These are phyloP conservation scores for Tichodroma muraria DNA, from an alignment of 2,113 vertebrate species.

Conservation along the genomic window DNA sequence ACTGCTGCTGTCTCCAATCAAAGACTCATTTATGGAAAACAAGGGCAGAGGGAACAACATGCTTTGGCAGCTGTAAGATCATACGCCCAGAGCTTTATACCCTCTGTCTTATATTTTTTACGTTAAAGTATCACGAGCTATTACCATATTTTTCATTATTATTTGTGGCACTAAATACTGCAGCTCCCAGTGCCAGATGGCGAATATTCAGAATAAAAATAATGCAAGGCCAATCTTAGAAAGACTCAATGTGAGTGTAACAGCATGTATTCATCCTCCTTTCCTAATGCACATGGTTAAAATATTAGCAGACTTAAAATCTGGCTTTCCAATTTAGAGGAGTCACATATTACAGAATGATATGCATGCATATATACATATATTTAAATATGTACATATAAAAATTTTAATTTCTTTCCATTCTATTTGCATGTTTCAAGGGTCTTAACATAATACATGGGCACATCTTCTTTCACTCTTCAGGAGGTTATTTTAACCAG, in stretches of 20 bases:
- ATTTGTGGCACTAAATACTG: constrained; percentile 52
- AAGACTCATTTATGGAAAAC: constrained; percentile 44
- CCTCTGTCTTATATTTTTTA: constrained; percentile 49
- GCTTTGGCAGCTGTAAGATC: constrained; percentile 38
- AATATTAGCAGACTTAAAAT: constrained; percentile 46
- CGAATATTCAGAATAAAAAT: constrained; percentile 57
- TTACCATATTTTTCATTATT: constrained; percentile 59
- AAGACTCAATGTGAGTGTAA: constrained; percentile 18
- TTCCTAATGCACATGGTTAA: constrained; percentile 3
- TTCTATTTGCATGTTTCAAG: background rate
- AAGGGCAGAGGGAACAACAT: constrained; percentile 40
- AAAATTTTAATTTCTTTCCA: background rate
- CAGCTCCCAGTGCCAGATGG: constrained; percentile 47
- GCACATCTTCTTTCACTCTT: background rate
- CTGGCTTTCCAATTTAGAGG: constrained; percentile 8
- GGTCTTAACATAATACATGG: background rate
- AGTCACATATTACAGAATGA: background rate
- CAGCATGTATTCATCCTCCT: constrained; percentile 39
- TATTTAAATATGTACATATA: background rate
- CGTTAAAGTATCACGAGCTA: constrained; percentile 31
- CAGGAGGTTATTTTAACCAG: background rate
- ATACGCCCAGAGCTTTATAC: constrained; percentile 22
- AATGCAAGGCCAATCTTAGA: constrained; percentile 44
- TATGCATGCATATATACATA: background rate
- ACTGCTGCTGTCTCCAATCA: constrained; percentile 26